Base-by-base conservation (phyloP, 2,888 invertebrate species). In the Sthenelais limicola region DNA sequence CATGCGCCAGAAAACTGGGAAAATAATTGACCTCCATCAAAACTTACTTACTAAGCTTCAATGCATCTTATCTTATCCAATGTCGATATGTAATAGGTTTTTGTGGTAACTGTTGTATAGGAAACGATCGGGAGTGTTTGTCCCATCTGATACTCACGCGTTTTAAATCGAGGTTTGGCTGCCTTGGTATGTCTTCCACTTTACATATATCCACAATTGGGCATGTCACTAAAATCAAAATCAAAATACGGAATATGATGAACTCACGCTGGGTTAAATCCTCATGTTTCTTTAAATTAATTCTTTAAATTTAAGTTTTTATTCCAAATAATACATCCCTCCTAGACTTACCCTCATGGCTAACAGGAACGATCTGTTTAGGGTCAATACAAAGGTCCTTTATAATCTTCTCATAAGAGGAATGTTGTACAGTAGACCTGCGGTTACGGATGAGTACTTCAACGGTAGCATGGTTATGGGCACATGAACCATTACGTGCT, bases 161-260 rank as follows among this genome's bases (percentile, higher is more conserved):
- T 18, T 12, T 43, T 43, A 62, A 21, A 26, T 62, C 38, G 5
- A 62, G 38, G 62, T 38, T 7, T 7, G 62, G n/a, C n/a, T 62
- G 62, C 1, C 38, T 24, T 2, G 18, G 35, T n/a, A 62, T 21
- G 24, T 35, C 62, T 21, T 62, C 62, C 62, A 62, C 62, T 21
- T 62, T 62, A 28, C 62, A 62, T 35, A 62, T 38, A 28, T 62
- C 62, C 15, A 35, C 9, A 43, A 62, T 62, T 15, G 62, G 62
- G 28, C 62, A 62, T 2, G 62, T 62, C 9, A 62, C 62, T 62
- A 33, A 32, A 56, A 56, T 56, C 5, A 33, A 21, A 12, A 9
- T 12, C 15, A 12, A 43, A 15, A 15, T 9, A 43, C 43, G 43
- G 9, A 12, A 15, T 43, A 12, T 15, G 15, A 12, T 43, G 9